Conservation (phyloP, 2,113 vertebrate genomes). For the Podocnemis expansa region DNA sequence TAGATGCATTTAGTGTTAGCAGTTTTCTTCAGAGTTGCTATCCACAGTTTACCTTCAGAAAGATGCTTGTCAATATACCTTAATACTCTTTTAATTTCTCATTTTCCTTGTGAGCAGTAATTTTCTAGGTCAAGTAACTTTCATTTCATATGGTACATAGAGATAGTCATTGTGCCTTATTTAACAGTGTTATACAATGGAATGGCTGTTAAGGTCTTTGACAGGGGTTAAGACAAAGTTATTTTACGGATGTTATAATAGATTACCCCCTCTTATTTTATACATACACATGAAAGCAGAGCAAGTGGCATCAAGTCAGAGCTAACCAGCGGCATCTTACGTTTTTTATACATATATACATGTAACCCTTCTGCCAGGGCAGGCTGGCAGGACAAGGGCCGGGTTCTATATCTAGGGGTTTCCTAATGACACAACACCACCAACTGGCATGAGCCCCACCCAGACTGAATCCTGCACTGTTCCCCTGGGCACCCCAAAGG, state of each 20-base stretch:
- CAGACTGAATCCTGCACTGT: no score
- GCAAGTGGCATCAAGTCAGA: neutral
- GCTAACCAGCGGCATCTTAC: neutral
- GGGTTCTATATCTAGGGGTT: no score
- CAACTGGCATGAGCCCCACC: no score
- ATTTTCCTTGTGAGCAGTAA: constrained; percentile 31
- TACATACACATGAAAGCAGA: neutral
- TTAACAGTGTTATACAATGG: neutral
- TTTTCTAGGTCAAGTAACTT: constrained; percentile 66
- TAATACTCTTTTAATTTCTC: neutral
- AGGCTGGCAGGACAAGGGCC: no score
- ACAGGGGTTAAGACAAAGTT: neutral
- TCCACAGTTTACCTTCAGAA: constrained; percentile 58
- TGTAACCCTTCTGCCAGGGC: no score
- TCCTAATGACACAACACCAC: no score
- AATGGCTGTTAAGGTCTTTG: neutral
- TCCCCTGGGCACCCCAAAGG: no score
- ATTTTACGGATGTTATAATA: neutral
- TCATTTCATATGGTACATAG: constrained; percentile 34
- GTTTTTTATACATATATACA: no score
- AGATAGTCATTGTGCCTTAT: constrained; percentile 17
- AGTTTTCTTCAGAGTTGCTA: constrained; percentile 51
- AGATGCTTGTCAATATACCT: neutral
- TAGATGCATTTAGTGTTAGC: constrained; percentile 37
- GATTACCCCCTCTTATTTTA: neutral